These are phyloP conservation scores for Campoletis raptor DNA, from an alignment of 2,888 invertebrate species.

Conservation along the genomic window DNA sequence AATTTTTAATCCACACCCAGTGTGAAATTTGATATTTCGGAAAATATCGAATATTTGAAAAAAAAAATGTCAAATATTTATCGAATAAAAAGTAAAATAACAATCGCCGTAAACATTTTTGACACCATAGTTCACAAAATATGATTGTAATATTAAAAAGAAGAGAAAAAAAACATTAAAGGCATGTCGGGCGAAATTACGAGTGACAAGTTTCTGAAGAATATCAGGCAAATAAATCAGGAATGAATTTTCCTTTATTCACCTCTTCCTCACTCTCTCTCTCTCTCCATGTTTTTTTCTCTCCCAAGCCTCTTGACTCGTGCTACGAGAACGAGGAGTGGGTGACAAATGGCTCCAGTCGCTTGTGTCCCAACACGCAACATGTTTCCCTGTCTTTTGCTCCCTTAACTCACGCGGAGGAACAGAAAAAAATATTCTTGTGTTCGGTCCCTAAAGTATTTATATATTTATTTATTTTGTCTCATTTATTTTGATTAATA, in stretches of 20 bases:
- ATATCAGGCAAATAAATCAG: slow-evolving; percentile 60
- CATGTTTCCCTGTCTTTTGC: slow-evolving; percentile 32
- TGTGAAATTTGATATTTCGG: not conserved
- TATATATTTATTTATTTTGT: slow-evolving; percentile 11
- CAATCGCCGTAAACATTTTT: not conserved
- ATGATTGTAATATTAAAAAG: slow-evolving; percentile 4
- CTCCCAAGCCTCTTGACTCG: slow-evolving; percentile 44
- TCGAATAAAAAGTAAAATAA: not conserved
- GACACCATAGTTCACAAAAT: not conserved
- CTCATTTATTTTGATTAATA: not conserved
- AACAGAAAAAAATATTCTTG: slow-evolving; percentile 4
- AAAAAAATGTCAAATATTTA: not conserved
- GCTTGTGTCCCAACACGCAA: slow-evolving; percentile 67
- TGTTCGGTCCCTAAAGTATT: not conserved
- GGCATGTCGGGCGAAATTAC: slow-evolving; percentile 26
- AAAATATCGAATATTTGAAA: not conserved
- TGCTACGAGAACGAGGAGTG: slow-evolving; percentile 20
- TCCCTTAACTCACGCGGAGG: slow-evolving; percentile 37
- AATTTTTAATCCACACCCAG: not conserved
- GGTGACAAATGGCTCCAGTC: slow-evolving; percentile 77
- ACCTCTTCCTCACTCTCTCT: not conserved
- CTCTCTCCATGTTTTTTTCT: not conserved
- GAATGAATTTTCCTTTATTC: slow-evolving; percentile 64
- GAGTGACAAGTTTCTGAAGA: slow-evolving; percentile 48
- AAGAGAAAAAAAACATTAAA: not conserved